Percentiles rank a stretch among this genome's conserved stretches.
Evolutionary conservation across 2,113 vertebrate genomes (phyloP).

Genomic region (Pelvicachromis taeniatus): DNA sequence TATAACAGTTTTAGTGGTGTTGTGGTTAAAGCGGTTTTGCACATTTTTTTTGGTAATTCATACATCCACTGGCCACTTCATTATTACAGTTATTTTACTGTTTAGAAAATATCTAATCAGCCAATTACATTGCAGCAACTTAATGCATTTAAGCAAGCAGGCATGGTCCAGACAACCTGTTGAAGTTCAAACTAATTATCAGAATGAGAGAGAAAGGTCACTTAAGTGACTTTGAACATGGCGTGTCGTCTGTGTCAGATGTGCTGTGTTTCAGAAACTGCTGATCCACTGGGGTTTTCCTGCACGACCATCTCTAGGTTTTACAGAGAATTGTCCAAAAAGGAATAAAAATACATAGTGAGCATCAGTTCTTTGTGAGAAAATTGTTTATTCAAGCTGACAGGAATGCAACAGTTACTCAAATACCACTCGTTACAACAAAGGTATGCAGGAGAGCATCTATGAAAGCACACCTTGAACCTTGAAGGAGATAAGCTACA

Average conservation of each 20-base stretch:
- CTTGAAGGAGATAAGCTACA: not conserved
- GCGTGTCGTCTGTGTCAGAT: not conserved
- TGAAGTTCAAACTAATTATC: not conserved
- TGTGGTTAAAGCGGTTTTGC: not conserved
- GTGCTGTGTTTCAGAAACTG: not conserved
- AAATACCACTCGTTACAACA: not conserved
- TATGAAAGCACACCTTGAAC: not conserved
- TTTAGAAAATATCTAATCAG: not conserved
- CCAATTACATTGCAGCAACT: not conserved
- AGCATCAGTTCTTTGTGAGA: not conserved
- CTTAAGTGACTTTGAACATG: not conserved
- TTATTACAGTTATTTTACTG: not conserved
- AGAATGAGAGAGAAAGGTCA: not conserved
- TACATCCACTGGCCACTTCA: not conserved
- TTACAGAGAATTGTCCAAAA: not conserved
- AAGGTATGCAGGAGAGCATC: not conserved
- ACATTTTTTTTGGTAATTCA: not conserved
- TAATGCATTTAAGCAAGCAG: not conserved
- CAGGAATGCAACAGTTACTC: not conserved
- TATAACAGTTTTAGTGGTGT: not conserved
- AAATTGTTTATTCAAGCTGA: not conserved
- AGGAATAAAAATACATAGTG: not conserved
- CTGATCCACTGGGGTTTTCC: not conserved
- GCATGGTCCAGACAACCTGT: not conserved
- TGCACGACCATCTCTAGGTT: not conserved